These are phyloP conservation scores for Leucania comma DNA, from an alignment of 2,888 invertebrate genomes.

Conservation along the genomic window DNA sequence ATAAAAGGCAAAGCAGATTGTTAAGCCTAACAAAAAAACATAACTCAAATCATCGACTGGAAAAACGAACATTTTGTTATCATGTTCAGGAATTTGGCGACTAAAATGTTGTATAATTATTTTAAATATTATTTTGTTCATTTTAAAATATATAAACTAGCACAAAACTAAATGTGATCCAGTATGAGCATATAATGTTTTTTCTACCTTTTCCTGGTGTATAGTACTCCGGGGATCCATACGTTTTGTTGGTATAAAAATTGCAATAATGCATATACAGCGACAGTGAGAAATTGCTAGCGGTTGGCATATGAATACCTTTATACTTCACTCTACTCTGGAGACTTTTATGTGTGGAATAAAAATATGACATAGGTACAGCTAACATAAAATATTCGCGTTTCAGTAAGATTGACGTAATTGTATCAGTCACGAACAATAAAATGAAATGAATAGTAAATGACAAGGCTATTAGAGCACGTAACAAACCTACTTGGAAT, in stretches of 20 bases:
- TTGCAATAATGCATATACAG: conserved; percentile 45
- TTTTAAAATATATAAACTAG: not conserved
- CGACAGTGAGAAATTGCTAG: conserved; percentile 41
- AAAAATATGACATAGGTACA: conserved; percentile 8
- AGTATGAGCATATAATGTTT: conserved; percentile 17
- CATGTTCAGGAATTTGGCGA: not conserved
- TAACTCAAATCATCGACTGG: not conserved
- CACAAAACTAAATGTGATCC: not conserved
- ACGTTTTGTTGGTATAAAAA: conserved; percentile 38
- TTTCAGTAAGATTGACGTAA: not conserved
- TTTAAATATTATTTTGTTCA: not conserved
- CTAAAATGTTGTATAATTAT: not conserved
- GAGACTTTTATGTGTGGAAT: conserved; percentile 11
- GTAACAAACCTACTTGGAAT: not conserved
- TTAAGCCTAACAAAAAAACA: too few species aligned
- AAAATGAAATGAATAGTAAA: not conserved
- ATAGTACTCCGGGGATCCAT: conserved; percentile 30
- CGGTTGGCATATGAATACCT: conserved; percentile 29
- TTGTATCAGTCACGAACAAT: not conserved
- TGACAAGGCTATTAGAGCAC: not conserved
- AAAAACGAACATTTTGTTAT: not conserved
- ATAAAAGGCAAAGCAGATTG: too few species aligned
- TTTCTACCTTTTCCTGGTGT: conserved; percentile 5
- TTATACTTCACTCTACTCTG: conserved; percentile 12
- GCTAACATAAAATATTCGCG: not conserved